A percentile compares a stretch with the other conserved stretches of the same genome.
Conservation (phyloP, 2,113 vertebrate species). For the Limanda limanda region DNA sequence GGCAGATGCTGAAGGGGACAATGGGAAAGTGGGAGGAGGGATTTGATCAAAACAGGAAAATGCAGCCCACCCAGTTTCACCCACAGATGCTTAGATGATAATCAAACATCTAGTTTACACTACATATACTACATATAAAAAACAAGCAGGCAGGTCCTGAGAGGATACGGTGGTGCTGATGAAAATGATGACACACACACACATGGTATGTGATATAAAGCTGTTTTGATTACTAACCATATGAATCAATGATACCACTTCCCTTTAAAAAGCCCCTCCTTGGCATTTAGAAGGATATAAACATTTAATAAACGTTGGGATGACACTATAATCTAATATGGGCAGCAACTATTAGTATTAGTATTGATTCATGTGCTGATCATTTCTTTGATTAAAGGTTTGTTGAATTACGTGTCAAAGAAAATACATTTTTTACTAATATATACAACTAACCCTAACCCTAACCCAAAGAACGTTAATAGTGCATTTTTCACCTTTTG, state of each 20-base stretch:
- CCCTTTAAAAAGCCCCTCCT: too few relatives aligned
- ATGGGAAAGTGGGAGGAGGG: not conserved
- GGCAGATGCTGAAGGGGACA: constrained; percentile 16
- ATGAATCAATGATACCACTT: not conserved
- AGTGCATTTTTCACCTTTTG: too few relatives aligned
- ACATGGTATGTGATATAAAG: not conserved
- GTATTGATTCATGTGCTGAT: not conserved
- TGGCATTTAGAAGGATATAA: too few relatives aligned
- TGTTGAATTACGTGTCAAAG: not conserved
- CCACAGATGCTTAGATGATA: not conserved
- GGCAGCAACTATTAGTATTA: not conserved
- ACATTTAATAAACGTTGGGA: not conserved
- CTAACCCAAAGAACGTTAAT: too few relatives aligned
- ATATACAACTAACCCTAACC: too few relatives aligned
- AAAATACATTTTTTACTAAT: not conserved
- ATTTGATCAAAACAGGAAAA: constrained; percentile 28
- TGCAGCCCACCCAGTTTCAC: constrained; percentile 44
- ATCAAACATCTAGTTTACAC: not conserved
- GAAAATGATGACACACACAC: constrained; percentile 19
- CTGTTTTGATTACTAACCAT: constrained; percentile 42
- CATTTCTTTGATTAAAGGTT: not conserved
- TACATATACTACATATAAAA: not conserved
- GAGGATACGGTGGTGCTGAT: not conserved
- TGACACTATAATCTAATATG: not conserved
- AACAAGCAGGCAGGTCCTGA: not conserved